Evolutionary conservation across 2,888 invertebrate species (phyloP).

Genomic region (Drosophila mimetica): DNA sequence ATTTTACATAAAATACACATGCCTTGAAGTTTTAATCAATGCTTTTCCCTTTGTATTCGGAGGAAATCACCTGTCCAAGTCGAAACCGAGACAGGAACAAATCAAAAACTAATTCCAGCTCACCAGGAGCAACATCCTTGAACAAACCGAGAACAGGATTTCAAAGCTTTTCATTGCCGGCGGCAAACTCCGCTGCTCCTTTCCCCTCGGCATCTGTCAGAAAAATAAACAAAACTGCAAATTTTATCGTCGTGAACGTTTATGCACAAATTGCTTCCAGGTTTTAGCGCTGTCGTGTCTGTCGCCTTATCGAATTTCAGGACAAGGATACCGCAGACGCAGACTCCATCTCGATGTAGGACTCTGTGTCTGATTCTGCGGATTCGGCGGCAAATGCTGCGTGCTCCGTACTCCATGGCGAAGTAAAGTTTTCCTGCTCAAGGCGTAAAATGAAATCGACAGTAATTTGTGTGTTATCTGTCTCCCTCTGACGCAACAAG

Average conservation of each 20-base stretch:
- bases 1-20: not conserved
- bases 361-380: slow-evolving; percentile 44
- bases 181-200: slow-evolving; percentile 10
- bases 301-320: slow-evolving; percentile 74
- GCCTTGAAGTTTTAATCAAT: slow-evolving; percentile 4
- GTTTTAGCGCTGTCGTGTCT: slow-evolving; percentile 60
- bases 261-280: slow-evolving; percentile 80
- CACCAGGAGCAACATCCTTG: slow-evolving; percentile 38
- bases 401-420: no score
- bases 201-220: slow-evolving; percentile 67
- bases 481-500: slow-evolving; percentile 37
- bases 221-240: slow-evolving; percentile 81
- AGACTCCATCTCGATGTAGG: slow-evolving; percentile 6
- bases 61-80: slow-evolving; percentile 32
- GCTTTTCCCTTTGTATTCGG: not conserved
- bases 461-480: slow-evolving; percentile 74
- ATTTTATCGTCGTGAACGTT: slow-evolving; percentile 79
- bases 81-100: slow-evolving; percentile 45
- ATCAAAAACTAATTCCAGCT: slow-evolving; percentile 71
- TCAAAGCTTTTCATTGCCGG: slow-evolving; percentile 50
- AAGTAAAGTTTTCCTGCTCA: slow-evolving; percentile 72
- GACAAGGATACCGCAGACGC: slow-evolving; percentile 41
- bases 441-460: slow-evolving; percentile 78
- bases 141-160: slow-evolving; percentile 56
- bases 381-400: slow-evolving; percentile 21